Evolutionary conservation across 2,888 invertebrate species (phyloP).

Genomic region (Eurytoma adleriae): DNA sequence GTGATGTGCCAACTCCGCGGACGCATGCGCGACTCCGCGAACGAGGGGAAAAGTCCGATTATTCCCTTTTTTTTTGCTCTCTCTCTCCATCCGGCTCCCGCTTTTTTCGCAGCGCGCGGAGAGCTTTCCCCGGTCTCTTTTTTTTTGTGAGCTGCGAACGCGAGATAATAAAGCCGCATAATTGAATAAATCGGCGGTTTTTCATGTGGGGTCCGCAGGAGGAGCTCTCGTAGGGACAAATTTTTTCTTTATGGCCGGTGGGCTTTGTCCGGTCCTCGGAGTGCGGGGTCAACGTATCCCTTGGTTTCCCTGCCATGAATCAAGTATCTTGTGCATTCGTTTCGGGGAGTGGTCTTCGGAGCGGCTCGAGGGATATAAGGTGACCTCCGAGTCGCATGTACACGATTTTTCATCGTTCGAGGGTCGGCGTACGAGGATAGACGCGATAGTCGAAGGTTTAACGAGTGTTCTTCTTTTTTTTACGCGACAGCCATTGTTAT

Average conservation of each 20-base stretch:
- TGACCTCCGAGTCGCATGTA: not conserved
- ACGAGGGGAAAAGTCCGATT: constrained; percentile 23
- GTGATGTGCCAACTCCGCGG: not conserved
- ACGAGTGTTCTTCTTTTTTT: not conserved
- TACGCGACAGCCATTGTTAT: constrained; percentile 27
- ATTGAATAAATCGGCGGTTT: constrained; percentile 54
- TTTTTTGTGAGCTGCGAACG: constrained; percentile 11
- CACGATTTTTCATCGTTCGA: not conserved
- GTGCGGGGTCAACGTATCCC: not conserved
- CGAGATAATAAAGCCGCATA: constrained; percentile 50
- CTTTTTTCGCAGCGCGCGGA: not conserved
- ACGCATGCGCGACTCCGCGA: constrained; percentile 25
- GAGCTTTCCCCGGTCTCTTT: not conserved
- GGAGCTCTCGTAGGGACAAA: constrained; percentile 35
- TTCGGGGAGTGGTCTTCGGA: no score
- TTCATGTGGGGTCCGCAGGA: constrained; percentile 20
- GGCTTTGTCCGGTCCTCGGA: constrained; percentile 9
- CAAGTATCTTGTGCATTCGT: no score
- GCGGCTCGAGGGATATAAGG: not conserved
- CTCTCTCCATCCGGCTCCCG: not conserved
- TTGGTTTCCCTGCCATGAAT: no score
- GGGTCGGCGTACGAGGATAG: not conserved
- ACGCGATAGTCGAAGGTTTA: not conserved
- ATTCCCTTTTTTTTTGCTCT: not conserved
- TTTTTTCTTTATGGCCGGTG: constrained; percentile 22